Conservation (phyloP, 2,113 vertebrate species). For the Campylomormyrus tamandua region DNA sequence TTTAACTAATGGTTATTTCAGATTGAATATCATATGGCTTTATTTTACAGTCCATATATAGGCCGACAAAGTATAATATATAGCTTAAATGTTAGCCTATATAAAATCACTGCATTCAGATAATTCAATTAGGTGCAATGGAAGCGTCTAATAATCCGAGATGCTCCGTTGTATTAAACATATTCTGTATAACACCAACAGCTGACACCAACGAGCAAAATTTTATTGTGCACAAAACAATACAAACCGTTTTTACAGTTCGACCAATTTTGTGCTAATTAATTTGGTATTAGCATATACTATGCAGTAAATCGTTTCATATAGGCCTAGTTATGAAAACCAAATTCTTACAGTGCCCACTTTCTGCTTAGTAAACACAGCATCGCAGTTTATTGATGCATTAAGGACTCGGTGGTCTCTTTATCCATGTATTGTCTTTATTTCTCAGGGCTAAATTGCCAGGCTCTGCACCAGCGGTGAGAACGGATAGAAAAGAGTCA, state of each 20-base stretch:
- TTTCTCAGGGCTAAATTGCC: constrained; percentile 8
- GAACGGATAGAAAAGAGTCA: neutral
- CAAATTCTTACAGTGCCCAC: neutral
- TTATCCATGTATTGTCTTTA: neutral
- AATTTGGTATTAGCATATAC: neutral
- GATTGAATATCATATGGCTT: neutral
- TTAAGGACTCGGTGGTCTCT: neutral
- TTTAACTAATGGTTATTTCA: neutral
- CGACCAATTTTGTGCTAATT: neutral
- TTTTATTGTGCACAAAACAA: neutral
- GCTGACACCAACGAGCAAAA: neutral
- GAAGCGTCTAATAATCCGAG: neutral
- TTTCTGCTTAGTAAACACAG: neutral
- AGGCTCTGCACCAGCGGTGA: neutral
- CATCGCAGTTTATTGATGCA: neutral
- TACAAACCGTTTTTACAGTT: neutral
- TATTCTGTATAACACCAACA: neutral
- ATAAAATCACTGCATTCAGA: neutral
- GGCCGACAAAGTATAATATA: neutral
- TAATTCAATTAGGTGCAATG: neutral
- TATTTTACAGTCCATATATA: neutral
- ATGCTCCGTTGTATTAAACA: neutral
- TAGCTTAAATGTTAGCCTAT: neutral
- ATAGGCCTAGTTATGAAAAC: neutral
- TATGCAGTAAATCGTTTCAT: neutral